A percentile compares a stretch with the other conserved stretches of the same genome.
Conservation (phyloP, 1,140 invertebrate genomes). For the Zaprionus capensis region DNA sequence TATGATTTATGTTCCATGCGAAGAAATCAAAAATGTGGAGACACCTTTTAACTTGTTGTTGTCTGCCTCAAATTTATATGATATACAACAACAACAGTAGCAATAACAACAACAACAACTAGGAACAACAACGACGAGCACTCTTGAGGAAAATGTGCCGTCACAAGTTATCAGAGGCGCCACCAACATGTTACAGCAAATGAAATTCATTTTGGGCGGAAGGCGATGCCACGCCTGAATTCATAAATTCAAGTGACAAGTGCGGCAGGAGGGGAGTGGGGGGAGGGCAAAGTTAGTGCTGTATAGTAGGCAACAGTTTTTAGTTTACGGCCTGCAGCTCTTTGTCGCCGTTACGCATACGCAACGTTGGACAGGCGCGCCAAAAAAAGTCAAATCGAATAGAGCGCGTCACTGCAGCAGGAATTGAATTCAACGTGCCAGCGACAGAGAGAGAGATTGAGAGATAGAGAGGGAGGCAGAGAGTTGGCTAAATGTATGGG, state of each 20-base stretch:
- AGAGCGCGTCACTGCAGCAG: not conserved
- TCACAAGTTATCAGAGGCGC: slow-evolving; percentile 27
- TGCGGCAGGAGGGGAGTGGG: not conserved
- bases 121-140: not conserved
- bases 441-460: not conserved
- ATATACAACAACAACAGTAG: not conserved
- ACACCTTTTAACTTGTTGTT: slow-evolving; percentile 41
- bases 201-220: slow-evolving; percentile 21
- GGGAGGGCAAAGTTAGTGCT: not conserved
- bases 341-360: slow-evolving; percentile 34
- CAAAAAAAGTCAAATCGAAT: slow-evolving; percentile 30
- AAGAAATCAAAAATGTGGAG: slow-evolving; percentile 42
- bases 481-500: not conserved
- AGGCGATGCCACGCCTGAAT: not conserved
- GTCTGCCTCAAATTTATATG: slow-evolving; percentile 18
- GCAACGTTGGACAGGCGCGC: slow-evolving; percentile 14
- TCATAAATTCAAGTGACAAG: slow-evolving; percentile 35
- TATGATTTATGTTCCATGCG: slow-evolving; percentile 17
- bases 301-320: slow-evolving; percentile 47
- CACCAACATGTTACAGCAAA: slow-evolving; percentile 35
- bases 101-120: not conserved
- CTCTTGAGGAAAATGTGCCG: slow-evolving; percentile 7
- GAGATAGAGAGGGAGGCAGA: not conserved
- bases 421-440: slow-evolving; percentile 17
- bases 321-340: not conserved